Base-by-base conservation (phyloP, 2,113 vertebrate species). In the Sciurus niger region DNA sequence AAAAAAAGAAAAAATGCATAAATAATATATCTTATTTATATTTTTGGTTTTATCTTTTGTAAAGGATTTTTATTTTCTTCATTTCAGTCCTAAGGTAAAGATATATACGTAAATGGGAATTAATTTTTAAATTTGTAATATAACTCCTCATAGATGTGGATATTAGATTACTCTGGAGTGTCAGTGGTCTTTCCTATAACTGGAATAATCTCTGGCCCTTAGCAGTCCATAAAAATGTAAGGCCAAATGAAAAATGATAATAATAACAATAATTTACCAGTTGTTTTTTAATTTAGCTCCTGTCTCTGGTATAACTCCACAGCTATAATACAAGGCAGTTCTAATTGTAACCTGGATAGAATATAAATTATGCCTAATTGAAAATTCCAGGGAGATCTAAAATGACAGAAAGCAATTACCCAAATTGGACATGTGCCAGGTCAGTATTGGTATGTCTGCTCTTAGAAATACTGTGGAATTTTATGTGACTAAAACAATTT, bases 341-440 rank as follows among this genome's bases (percentile, higher is more conserved):
- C 94, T 55, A 53, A 48, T 46, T 93, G 10, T 91, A 92, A 88
- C 93, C 34, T 80, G 55, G 17, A 24, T 89, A 93, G 96, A 96
- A 94, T 92, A 97, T 92, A 94, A 96, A 97, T 96, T 90, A 89
- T 40, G 13, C 55, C 43, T 96, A 97, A 95, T 84, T 96, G 74
- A 96, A 97, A 87, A 40, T 93, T 46, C 73, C 70, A 93, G 51
- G 43, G 70, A 95, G 60, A 94, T 80, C 85, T 65, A 95, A 95
- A 70, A 90, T 94, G 87, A 90, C 43, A 94, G 83, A 97, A 97
- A 63, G 51, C 58, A 97, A 87, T 97, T 93, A 97, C 55, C 28
- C 22, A 94, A 48, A 77, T 67, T 96, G 79, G 67, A 8, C 7
- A 2, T 32, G 28, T n/a, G 58, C 79, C 92, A 89, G 32, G 25